These are phyloP conservation scores for Clinocottus analis DNA, from an alignment of 2,113 vertebrate genomes.

Conservation along the genomic window DNA sequence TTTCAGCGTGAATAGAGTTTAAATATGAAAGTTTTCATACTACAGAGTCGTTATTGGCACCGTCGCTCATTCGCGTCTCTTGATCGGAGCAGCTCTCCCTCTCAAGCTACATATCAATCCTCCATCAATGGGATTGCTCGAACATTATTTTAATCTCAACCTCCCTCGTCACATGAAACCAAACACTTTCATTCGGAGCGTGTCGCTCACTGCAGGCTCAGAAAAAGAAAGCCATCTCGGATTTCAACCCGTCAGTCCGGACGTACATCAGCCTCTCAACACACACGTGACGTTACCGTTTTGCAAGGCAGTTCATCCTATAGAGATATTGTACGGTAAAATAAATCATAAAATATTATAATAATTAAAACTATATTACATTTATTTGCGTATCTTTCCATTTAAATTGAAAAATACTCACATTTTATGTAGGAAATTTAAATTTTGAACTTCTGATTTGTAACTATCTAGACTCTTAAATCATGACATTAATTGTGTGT, in stretches of 20 bases:
- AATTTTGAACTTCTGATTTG: constrained; percentile 22
- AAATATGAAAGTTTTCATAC: neutral
- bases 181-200: neutral
- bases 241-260: constrained; percentile 14
- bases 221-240: constrained; percentile 1
- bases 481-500: neutral
- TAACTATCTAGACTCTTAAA: constrained; percentile 10
- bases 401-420: constrained; percentile 62
- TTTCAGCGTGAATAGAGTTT: constrained; percentile 12
- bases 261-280: constrained; percentile 1
- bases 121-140: neutral
- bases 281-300: constrained; percentile 17
- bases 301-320: constrained; percentile 26
- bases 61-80: neutral
- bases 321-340: constrained; percentile 15
- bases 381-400: constrained; percentile 42
- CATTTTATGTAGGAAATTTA: constrained; percentile 40
- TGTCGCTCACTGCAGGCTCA: neutral
- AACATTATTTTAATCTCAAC: neutral
- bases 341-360: constrained; percentile 38
- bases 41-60: neutral
- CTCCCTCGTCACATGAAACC: neutral
- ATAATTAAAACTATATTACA: constrained; percentile 49
- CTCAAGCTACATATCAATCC: neutral
- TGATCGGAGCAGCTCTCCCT: constrained; percentile 12